These are phyloP conservation scores for Grallaria varia DNA, from an alignment of 2,113 vertebrate species.

Conservation along the genomic window DNA sequence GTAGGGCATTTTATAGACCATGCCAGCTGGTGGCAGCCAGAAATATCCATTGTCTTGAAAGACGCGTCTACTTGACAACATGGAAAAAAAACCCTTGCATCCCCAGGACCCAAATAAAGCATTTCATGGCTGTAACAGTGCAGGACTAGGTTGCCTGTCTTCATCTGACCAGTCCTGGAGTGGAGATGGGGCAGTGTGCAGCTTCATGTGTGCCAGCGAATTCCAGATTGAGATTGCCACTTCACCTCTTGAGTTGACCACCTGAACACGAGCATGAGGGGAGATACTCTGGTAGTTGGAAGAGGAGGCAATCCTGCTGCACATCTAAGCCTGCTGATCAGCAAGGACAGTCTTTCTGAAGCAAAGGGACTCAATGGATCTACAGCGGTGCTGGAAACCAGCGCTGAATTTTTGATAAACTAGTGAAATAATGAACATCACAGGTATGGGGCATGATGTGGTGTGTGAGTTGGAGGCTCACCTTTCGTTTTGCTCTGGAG, in stretches of 20 bases:
- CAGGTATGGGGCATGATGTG: neutral
- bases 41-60: neutral
- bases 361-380: neutral
- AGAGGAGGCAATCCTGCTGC: neutral
- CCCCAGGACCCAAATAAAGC: neutral
- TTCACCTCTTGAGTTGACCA: neutral
- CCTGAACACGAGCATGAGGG: neutral
- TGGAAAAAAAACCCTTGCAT: fast-evolving
- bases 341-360: neutral
- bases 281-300: neutral
- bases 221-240: neutral
- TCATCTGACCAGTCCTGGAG: neutral
- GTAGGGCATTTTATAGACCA: neutral
- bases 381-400: neutral
- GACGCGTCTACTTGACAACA: neutral
- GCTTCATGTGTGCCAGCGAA: neutral
- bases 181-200: fast-evolving
- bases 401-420: neutral
- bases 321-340: neutral
- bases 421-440: neutral
- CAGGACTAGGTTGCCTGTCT: neutral
- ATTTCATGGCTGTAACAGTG: neutral
- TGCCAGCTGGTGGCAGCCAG: neutral
- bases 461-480: neutral
- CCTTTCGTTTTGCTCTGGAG: neutral